These are phyloP conservation scores for Picathartes gymnocephalus DNA, from an alignment of 2,113 vertebrate genomes.

Conservation along the genomic window DNA sequence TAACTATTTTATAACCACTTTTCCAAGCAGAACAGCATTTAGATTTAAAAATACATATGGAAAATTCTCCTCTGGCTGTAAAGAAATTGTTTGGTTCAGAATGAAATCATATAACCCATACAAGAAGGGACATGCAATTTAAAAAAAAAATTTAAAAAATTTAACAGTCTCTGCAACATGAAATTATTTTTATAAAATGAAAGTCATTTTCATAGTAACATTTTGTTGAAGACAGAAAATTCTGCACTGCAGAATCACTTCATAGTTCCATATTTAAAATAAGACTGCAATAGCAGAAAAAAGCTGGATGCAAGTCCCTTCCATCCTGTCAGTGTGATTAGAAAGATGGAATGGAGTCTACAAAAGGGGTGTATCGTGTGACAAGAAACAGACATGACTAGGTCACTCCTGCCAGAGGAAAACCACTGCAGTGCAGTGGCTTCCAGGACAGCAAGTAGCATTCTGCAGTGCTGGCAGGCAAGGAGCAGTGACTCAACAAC, in stretches of 20 bases:
- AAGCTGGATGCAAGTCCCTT: not conserved
- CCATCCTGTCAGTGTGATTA: not conserved
- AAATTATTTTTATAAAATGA: not conserved
- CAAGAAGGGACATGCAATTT: not conserved
- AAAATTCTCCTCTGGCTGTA: not conserved
- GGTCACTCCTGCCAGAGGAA: not conserved
- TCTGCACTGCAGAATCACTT: not conserved
- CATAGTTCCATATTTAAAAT: not conserved
- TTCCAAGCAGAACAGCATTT: not conserved
- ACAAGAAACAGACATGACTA: not conserved
- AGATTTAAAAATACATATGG: not conserved
- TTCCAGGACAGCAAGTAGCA: not conserved
- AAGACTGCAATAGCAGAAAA: not conserved
- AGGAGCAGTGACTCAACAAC: slow-evolving; percentile 44
- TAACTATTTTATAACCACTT: not conserved
- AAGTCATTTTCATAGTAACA: not conserved
- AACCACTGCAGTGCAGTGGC: not conserved
- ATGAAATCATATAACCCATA: not conserved
- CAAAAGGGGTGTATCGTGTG: not conserved
- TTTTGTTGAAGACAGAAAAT: not conserved
- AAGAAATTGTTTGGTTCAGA: not conserved
- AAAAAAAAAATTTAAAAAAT: not conserved
- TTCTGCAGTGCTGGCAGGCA: slow-evolving; percentile 43
- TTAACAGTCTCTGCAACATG: not conserved
- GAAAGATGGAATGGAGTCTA: not conserved